A percentile compares a stretch with the other conserved stretches of the same genome.
These are phyloP conservation scores for Schizaphis graminum DNA, from an alignment of 2,888 invertebrate genomes.

Conservation along the genomic window DNA sequence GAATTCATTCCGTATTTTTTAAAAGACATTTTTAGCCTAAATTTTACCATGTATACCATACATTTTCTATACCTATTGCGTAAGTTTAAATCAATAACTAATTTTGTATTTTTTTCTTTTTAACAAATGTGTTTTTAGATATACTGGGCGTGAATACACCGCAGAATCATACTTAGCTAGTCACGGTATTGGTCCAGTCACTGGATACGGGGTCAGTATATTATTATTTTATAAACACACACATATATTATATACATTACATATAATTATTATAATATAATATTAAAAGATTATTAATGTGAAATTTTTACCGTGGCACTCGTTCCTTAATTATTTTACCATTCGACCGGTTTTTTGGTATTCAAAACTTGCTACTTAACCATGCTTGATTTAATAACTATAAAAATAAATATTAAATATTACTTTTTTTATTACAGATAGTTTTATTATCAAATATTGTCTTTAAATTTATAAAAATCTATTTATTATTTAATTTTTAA, in stretches of 20 bases:
- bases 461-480: neutral
- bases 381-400: neutral
- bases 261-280: neutral
- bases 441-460: neutral
- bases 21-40: neutral
- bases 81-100: neutral
- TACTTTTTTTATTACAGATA: neutral
- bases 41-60: neutral
- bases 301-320: neutral
- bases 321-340: neutral
- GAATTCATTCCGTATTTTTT: neutral
- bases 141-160: slow-evolving; percentile 65
- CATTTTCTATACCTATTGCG: neutral
- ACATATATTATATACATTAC: neutral
- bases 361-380: neutral
- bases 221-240: neutral
- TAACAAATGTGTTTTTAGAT: slow-evolving; percentile 83
- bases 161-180: slow-evolving; percentile 92
- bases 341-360: slow-evolving; percentile 34
- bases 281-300: slow-evolving; percentile 1
- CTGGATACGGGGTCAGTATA: slow-evolving; percentile 92
- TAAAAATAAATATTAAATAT: neutral
- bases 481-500: neutral
- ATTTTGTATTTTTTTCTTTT: slow-evolving; percentile 69
- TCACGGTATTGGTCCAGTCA: slow-evolving; percentile 95